These are phyloP conservation scores for Egretta garzetta DNA, from an alignment of 2,113 vertebrate genomes.

Conservation along the genomic window DNA sequence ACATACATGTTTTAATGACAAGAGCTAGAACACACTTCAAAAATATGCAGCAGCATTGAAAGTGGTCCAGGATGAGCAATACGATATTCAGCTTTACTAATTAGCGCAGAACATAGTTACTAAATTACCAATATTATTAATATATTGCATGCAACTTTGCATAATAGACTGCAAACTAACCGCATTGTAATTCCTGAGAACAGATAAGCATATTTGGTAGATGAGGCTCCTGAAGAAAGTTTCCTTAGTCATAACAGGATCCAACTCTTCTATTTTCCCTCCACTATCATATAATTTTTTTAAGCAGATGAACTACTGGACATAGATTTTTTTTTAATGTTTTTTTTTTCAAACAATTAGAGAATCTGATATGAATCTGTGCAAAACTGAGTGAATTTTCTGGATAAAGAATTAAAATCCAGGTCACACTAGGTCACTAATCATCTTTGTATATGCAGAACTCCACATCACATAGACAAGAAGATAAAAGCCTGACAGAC, in stretches of 20 bases:
- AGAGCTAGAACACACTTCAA: constrained; percentile 13
- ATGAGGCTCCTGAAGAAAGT: background rate
- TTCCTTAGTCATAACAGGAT: constrained; percentile 2
- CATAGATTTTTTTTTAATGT: background rate
- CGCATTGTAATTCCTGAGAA: constrained; percentile 31
- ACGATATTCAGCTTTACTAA: constrained; percentile 30
- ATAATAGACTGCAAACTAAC: constrained; percentile 51
- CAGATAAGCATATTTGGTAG: constrained; percentile 8
- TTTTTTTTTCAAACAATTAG: background rate
- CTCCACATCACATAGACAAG: background rate
- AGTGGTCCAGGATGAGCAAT: constrained; percentile 62
- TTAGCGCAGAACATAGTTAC: constrained; percentile 42
- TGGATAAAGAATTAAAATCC: background rate
- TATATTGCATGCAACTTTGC: constrained; percentile 33
- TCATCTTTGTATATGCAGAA: background rate
- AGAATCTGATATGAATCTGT: background rate
- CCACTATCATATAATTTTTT: background rate
- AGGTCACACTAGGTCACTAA: background rate
- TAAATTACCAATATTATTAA: constrained; percentile 56
- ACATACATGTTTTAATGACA: constrained; percentile 24
- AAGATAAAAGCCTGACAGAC: background rate
- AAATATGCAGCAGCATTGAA: constrained; percentile 31
- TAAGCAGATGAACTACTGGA: background rate
- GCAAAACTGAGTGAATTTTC: background rate
- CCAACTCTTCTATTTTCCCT: background rate